Conservation (phyloP, 2,797 vertebrate genomes). For the Percopsis omiscomaycus region DNA sequence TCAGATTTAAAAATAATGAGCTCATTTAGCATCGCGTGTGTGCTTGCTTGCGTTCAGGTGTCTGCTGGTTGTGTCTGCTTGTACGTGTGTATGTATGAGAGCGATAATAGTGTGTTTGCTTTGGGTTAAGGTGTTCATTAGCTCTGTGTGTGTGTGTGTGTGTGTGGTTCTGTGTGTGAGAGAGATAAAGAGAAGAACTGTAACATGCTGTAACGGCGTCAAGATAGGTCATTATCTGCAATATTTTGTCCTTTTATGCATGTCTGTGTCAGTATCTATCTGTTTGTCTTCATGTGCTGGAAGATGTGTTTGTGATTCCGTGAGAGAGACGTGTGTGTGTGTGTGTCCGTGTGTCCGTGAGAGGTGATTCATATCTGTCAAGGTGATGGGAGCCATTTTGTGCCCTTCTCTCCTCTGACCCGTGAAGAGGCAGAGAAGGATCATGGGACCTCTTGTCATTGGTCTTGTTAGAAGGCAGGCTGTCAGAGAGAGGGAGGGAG, state of each 20-base stretch:
- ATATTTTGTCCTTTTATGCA: too few relatives aligned
- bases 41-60: not conserved
- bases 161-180: not conserved
- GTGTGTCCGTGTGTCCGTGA: not conserved
- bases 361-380: conserved; percentile 5
- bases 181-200: not conserved
- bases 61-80: not conserved
- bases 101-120: not conserved
- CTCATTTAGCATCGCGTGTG: conserved; percentile 16
- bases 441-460: conserved; percentile 19
- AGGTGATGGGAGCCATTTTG: not conserved
- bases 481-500: not conserved
- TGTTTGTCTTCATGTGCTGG: not conserved
- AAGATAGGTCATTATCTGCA: not conserved
- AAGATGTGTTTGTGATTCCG: not conserved
- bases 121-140: not conserved
- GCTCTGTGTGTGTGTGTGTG: not conserved
- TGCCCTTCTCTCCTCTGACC: conserved; percentile 32
- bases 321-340: not conserved
- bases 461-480: not conserved
- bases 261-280: not conserved
- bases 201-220: not conserved
- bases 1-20: conserved; percentile 36
- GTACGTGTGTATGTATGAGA: not conserved
- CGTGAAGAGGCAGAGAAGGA: conserved; percentile 32